phyloP scores from a whole-genome alignment of 2,113 vertebrate species.

The Okapia johnstoni region DNA sequence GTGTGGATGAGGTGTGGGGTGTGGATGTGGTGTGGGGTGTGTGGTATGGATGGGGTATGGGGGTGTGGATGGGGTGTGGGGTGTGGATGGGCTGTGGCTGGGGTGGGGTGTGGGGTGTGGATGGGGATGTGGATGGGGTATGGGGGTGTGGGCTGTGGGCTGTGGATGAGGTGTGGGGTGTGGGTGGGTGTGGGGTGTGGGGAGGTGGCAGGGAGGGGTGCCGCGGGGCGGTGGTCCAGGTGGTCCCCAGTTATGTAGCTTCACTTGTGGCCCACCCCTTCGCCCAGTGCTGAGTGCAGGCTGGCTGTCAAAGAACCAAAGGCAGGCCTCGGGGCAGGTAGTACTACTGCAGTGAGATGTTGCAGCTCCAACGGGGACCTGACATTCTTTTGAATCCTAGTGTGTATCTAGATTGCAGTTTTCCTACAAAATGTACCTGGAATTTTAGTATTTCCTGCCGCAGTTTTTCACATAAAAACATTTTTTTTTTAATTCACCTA shows the following conservation, averaged over 20 bases:
- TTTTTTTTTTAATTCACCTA: neutral
- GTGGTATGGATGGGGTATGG: too few species aligned
- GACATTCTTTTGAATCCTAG: too few species aligned
- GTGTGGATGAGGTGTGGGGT: too few species aligned
- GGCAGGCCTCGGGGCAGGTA: fast-evolving
- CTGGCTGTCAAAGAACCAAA: fast-evolving
- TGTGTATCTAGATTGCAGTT: neutral
- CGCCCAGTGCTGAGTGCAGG: fast-evolving
- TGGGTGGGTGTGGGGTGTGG: neutral
- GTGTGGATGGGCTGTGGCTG: too few species aligned
- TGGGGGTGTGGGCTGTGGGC: too few species aligned
- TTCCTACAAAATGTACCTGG: neutral
- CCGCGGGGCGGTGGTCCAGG: fast-evolving
- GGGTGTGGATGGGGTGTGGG: too few species aligned
- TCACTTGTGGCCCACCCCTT: neutral
- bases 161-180: too few species aligned
- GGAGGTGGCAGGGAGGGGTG: neutral
- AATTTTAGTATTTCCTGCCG: neutral
- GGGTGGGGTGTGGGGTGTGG: too few species aligned
- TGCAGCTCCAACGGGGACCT: neutral
- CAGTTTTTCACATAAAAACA: neutral
- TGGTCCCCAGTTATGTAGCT: fast-evolving
- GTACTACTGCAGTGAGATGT: too few species aligned
- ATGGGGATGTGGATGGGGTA: too few species aligned
- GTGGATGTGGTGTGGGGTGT: too few species aligned